Evolutionary conservation across 2,113 vertebrate genomes (phyloP), one percentile per base, ranked within the genome.

Genomic region (Marmota monax): DNA sequence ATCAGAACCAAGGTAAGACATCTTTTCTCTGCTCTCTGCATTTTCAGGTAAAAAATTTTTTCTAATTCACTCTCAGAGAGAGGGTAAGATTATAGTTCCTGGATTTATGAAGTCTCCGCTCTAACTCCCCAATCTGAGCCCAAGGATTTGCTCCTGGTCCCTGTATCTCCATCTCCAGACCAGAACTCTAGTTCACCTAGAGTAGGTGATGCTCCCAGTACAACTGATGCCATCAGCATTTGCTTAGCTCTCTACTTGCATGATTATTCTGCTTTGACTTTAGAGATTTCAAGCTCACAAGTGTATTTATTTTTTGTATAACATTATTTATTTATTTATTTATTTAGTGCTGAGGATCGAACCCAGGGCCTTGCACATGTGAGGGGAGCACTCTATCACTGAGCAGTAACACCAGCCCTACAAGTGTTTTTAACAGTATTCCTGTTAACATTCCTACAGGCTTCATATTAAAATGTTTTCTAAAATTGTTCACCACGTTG

Each of bases 41-140:
- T 94, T 77, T 72, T 87, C 14, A 84, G 39, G n/a, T 72, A 79
- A 73, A 83, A n/a, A 18, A 23, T 34, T 83, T 93, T 78, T 95
- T 63, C 70, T 91, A 93, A 91, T 23, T 91, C 27, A 65, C 29
- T 17, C 51, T 63, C 77, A 11, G 67, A 76, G 23, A 63, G 61
- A 93, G 39, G 45, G 48, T 61, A 86, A 94, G 72, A 86, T 58
- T 58, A 58, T 48, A 39, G 72, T 73, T 79, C 72, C 51, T 73
- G 18, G n/a, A 27, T 90, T 85, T 53, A 74, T 37, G 80, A 48
- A 82, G 4, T 78, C 70, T 63, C 27, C 29, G 56, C 27, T 32
- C 22, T 39, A 82, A 94, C 37, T 83, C 39, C n/a, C 45, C 69
- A 20, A 63, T 34, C 34, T 91, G 92, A 82, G 70, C 16, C 51